Evolutionary conservation across 2,797 vertebrate species (phyloP).

Genomic region (Gymnoscopelus microlampas): DNA sequence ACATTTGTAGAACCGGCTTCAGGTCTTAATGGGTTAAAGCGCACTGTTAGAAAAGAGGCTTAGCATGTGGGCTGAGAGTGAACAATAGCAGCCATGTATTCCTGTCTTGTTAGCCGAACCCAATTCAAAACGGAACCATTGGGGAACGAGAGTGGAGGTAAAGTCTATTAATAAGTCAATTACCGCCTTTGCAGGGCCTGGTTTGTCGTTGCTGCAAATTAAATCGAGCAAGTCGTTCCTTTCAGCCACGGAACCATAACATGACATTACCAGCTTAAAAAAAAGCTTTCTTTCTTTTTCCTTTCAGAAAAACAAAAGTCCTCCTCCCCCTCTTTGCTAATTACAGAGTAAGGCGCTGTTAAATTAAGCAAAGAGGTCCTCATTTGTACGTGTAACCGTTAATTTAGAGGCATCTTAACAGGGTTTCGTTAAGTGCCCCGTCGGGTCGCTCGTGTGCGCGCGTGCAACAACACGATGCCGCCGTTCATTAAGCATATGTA

Average conservation of each 20-base stretch:
- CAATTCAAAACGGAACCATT: slow-evolving; percentile 63
- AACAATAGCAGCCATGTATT: slow-evolving; percentile 54
- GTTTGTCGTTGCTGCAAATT: slow-evolving; percentile 68
- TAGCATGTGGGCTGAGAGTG: slow-evolving; percentile 38
- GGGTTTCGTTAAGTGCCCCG: slow-evolving; percentile 49
- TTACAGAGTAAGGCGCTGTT: slow-evolving; percentile 29
- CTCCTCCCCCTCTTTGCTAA: slow-evolving; percentile 30
- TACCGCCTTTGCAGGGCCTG: slow-evolving; percentile 42
- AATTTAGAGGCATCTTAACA: slow-evolving; percentile 51
- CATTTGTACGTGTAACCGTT: slow-evolving; percentile 67
- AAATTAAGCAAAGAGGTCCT: slow-evolving; percentile 47
- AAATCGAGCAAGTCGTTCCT: slow-evolving; percentile 57
- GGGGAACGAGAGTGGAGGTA: slow-evolving; percentile 59
- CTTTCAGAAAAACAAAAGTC: slow-evolving; percentile 38
- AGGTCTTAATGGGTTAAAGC: too few relatives aligned
- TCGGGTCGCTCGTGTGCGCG: slow-evolving; percentile 18
- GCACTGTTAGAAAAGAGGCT: slow-evolving; percentile 48
- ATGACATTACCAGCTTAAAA: slow-evolving; percentile 60
- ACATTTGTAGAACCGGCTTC: too few relatives aligned
- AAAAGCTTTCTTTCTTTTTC: not conserved
- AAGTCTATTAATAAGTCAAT: slow-evolving; percentile 73
- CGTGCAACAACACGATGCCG: not conserved
- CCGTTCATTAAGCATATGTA: too few relatives aligned
- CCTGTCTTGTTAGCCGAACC: slow-evolving; percentile 61
- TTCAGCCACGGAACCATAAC: slow-evolving; percentile 60